Evolutionary conservation across 2,113 vertebrate species (phyloP).

Genomic region (Mormyrus lacerda): DNA sequence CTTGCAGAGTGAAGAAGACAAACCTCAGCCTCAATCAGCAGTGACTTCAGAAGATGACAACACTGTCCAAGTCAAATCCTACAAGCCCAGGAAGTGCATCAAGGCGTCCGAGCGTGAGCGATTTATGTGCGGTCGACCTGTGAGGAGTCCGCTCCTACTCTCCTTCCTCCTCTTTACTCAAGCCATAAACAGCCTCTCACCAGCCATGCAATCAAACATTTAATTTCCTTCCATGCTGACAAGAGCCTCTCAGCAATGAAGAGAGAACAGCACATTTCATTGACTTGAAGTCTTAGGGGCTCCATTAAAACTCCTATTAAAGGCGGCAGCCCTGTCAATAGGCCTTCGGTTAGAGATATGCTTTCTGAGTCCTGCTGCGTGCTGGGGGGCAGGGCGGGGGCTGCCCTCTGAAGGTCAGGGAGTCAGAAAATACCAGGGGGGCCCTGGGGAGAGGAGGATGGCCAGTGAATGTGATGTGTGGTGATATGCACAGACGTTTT

Average conservation of each 20-base stretch:
- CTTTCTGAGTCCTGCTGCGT: conserved; percentile 34
- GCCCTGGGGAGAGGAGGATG: conserved; percentile 25
- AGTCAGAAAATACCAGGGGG: conserved; percentile 5
- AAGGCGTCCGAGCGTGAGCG: neutral
- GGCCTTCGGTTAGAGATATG: conserved; percentile 54
- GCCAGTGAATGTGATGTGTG: conserved; percentile 43
- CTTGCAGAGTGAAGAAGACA: neutral
- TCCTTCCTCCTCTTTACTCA: neutral
- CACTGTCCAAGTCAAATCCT: neutral
- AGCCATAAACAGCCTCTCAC: conserved; percentile 35
- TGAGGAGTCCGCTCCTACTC: neutral
- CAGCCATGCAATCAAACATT: conserved; percentile 56
- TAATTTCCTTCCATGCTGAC: conserved; percentile 54
- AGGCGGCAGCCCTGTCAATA: conserved; percentile 51
- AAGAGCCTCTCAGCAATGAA: conserved; percentile 44
- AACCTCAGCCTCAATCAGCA: neutral
- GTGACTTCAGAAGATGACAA: neutral
- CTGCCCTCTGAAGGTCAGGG: conserved; percentile 43
- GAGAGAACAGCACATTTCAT: conserved; percentile 51
- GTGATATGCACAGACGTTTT: conserved; percentile 18
- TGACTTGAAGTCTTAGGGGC: conserved; percentile 46
- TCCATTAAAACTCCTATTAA: conserved; percentile 53
- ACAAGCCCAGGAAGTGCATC: neutral
- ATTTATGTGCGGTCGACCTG: neutral
- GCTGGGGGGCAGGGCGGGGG: neutral